Evolutionary conservation across 1,140 invertebrate genomes (phyloP).

Genomic region (Stratiolaelaps scimitus): DNA sequence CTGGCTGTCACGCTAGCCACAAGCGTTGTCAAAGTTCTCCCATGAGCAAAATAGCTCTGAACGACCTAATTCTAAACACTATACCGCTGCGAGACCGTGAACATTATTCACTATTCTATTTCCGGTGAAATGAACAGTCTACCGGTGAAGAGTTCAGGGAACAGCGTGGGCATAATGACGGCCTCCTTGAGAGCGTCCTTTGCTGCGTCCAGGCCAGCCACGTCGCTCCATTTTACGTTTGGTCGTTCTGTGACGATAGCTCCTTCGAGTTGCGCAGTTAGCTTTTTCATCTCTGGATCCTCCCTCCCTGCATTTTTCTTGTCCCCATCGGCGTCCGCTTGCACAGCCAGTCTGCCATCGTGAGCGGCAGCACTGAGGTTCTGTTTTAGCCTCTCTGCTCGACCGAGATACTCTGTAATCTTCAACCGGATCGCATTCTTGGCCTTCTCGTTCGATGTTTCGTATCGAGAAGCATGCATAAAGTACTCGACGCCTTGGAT

Average conservation of each 20-base stretch:
- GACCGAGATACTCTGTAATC: slow-evolving; percentile 81
- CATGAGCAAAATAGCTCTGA: too few relatives aligned
- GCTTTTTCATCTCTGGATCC: slow-evolving; percentile 89
- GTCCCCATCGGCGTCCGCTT: slow-evolving; percentile 51
- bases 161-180: slow-evolving; percentile 96
- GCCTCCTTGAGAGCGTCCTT: slow-evolving; percentile 98
- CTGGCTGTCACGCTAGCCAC: too few relatives aligned
- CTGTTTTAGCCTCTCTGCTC: slow-evolving; percentile 92
- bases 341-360: slow-evolving; percentile 64
- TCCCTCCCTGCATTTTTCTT: slow-evolving; percentile 47
- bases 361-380: slow-evolving; percentile 55
- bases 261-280: slow-evolving; percentile 73
- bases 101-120: too few relatives aligned
- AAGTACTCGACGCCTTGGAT: slow-evolving; percentile 99
- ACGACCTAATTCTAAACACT: too few relatives aligned
- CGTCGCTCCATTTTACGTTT: slow-evolving; percentile 91
- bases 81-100: too few relatives aligned
- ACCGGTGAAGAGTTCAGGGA: slow-evolving; percentile 95
- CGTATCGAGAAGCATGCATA: slow-evolving; percentile 97
- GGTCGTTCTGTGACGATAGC: slow-evolving; percentile 95
- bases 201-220: slow-evolving; percentile 88
- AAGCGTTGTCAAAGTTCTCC: too few relatives aligned
- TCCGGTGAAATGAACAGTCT: too few relatives aligned
- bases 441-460: slow-evolving; percentile 84
- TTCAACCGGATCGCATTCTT: slow-evolving; percentile 82